Conservation (phyloP, 2,797 vertebrate species). For the Calcarius lapponicus region DNA sequence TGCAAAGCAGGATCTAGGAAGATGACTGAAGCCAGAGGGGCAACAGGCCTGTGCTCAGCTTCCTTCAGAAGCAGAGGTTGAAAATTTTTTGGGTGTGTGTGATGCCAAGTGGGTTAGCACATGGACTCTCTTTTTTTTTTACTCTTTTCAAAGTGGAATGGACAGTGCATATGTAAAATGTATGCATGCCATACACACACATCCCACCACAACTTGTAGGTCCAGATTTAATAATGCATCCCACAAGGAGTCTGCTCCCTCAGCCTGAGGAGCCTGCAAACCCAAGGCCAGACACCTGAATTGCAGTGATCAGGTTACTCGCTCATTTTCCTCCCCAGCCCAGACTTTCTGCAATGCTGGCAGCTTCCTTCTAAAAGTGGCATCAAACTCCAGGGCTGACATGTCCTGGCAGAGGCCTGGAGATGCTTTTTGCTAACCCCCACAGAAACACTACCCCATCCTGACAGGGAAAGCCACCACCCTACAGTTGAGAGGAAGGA, state of each 20-base stretch:
- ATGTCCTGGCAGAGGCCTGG: neutral
- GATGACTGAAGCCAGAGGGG: neutral
- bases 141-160: neutral
- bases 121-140: neutral
- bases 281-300: neutral
- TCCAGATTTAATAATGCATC: neutral
- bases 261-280: neutral
- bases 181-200: rapidly evolving
- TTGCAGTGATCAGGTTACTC: neutral
- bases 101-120: neutral
- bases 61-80: neutral
- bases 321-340: neutral
- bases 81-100: rapidly evolving
- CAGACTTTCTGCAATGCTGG: neutral
- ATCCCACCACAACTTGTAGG: rapidly evolving
- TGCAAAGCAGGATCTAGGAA: slow-evolving; percentile 10
- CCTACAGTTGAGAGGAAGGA: neutral
- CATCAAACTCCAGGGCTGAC: neutral
- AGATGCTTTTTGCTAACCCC: neutral
- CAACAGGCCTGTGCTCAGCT: neutral
- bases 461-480: neutral
- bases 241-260: neutral
- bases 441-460: neutral
- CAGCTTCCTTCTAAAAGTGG: neutral
- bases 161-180: rapidly evolving